phyloP scores from a whole-genome alignment of 2,797 vertebrate species.

The Pachyuromys duprasi region DNA sequence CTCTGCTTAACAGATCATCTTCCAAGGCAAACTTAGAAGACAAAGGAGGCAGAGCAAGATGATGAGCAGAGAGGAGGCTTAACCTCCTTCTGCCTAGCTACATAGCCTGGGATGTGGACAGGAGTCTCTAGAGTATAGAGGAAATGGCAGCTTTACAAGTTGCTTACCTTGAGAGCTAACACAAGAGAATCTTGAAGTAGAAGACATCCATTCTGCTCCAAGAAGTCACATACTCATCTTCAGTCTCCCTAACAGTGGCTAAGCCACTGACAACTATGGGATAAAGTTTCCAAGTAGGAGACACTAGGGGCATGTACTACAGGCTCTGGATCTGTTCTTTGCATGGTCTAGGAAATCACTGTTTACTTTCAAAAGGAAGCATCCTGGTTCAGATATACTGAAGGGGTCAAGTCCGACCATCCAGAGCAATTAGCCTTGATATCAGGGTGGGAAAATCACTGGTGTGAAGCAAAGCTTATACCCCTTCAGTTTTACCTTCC shows the following conservation, averaged over 20 bases:
- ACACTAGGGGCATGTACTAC: fast-evolving
- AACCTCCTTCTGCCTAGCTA: background rate
- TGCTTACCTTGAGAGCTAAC: background rate
- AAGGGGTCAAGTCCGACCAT: background rate
- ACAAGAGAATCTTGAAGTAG: background rate
- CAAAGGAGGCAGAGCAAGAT: background rate
- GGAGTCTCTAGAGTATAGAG: background rate
- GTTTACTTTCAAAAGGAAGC: background rate
- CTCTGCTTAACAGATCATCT: background rate
- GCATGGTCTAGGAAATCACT: background rate
- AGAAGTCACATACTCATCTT: background rate
- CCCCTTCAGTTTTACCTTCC: background rate
- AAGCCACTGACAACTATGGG: background rate
- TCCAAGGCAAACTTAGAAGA: background rate
- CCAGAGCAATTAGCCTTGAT: background rate
- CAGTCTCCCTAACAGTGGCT: background rate
- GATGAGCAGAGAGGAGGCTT: background rate
- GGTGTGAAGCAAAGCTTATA: fast-evolving
- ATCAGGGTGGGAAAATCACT: background rate
- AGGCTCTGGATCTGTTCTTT: background rate
- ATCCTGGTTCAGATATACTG: background rate
- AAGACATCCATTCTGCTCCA: background rate
- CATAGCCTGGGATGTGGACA: background rate
- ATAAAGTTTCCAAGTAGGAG: background rate
- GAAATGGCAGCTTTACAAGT: background rate